These are phyloP conservation scores for Poeciliopsis turneri DNA, from an alignment of 2,797 vertebrate species.

Conservation along the genomic window DNA sequence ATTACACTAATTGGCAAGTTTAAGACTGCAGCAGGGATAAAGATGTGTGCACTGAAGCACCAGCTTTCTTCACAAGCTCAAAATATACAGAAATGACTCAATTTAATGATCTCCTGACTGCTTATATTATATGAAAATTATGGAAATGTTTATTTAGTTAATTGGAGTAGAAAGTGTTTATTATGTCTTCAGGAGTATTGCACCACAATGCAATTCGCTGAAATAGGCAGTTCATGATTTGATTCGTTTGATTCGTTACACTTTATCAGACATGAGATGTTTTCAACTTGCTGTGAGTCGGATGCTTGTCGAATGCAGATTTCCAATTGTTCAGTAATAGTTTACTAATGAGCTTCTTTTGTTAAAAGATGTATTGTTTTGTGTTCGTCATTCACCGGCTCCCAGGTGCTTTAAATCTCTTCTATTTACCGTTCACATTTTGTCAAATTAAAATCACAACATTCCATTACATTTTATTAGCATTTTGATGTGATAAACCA, in stretches of 20 bases:
- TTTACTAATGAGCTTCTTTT: not conserved
- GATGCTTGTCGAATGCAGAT: constrained; percentile 9
- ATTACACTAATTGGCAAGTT: not conserved
- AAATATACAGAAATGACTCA: constrained; percentile 1
- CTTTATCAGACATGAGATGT: constrained; percentile 1
- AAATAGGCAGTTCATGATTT: not conserved
- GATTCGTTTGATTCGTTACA: not conserved
- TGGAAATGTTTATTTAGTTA: constrained; percentile 10
- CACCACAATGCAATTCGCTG: not conserved
- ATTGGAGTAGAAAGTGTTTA: constrained; percentile 6
- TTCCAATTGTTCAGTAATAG: not conserved
- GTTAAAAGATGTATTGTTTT: not conserved
- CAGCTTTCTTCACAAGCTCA: not conserved
- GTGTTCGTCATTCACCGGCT: not conserved
- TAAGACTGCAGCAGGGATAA: not conserved
- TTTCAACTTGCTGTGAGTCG: not conserved
- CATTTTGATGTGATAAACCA: not conserved
- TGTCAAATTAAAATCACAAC: not conserved
- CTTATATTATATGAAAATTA: not conserved
- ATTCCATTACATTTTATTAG: not conserved
- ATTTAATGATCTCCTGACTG: constrained; percentile 1
- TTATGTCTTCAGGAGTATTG: constrained; percentile 1
- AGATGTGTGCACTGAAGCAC: not conserved
- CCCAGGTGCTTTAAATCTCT: not conserved
- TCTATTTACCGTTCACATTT: not conserved